Evolutionary conservation across 1,140 invertebrate genomes (phyloP).

Genomic region (Aphelenchoides besseyi): DNA sequence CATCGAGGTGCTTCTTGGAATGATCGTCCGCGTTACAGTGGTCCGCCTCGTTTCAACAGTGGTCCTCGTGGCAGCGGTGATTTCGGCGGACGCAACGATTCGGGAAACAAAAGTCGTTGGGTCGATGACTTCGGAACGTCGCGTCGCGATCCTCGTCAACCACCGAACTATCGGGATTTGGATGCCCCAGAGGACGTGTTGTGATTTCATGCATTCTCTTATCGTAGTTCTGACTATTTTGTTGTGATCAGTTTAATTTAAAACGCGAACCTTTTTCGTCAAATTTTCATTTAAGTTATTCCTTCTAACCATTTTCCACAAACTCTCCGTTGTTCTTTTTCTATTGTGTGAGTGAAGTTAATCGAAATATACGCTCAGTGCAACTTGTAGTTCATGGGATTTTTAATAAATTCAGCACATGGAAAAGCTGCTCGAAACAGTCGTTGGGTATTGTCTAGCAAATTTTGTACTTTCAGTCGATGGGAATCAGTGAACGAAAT

Average conservation of each 20-base stretch:
- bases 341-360: neutral
- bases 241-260: neutral
- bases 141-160: conserved; percentile 68
- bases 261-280: neutral
- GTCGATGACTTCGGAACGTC: conserved; percentile 30
- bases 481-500: neutral
- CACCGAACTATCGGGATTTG: conserved; percentile 79
- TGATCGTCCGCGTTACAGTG: neutral
- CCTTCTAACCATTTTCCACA: too few relatives aligned
- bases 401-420: too few relatives aligned
- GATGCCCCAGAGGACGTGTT: conserved; percentile 72
- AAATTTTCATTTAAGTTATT: conserved; percentile 19
- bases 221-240: neutral
- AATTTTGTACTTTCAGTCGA: neutral
- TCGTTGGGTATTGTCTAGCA: too few relatives aligned
- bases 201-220: conserved; percentile 22
- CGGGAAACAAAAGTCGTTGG: conserved; percentile 9
- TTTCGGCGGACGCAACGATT: conserved; percentile 28
- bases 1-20: neutral
- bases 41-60: neutral
- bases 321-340: conserved; percentile 5
- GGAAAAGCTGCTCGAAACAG: too few relatives aligned
- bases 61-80: conserved; percentile 21
- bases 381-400: too few relatives aligned
- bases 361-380: too few relatives aligned